Evolutionary conservation across 2,797 vertebrate genomes (phyloP).

Genomic region (Neosilurus mollespiculum): DNA sequence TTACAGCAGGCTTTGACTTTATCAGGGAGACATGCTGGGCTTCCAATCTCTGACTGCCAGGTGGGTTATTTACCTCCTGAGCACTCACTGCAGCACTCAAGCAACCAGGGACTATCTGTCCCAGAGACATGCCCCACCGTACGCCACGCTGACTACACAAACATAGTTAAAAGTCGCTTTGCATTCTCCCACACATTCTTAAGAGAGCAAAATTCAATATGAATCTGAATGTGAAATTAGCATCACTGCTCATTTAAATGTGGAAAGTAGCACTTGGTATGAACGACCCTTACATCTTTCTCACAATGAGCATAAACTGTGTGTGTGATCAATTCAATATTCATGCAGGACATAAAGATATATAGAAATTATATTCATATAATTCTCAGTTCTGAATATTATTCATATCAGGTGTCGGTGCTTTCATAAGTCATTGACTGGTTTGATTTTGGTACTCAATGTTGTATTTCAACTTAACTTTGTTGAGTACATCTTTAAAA

Average conservation of each 20-base stretch:
- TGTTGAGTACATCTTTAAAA: background rate
- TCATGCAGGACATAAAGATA: background rate
- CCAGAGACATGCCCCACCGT: conserved; percentile 56
- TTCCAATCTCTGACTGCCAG: conserved; percentile 60
- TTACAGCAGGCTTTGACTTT: conserved; percentile 55
- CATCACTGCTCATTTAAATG: conserved; percentile 32
- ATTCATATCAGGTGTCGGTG: background rate
- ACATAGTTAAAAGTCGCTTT: conserved; percentile 54
- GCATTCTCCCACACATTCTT: conserved; percentile 40
- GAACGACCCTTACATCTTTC: background rate
- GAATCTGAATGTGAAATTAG: conserved; percentile 44
- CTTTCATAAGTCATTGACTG: background rate
- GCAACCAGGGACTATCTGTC: conserved; percentile 57
- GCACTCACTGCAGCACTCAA: conserved; percentile 51
- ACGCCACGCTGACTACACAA: conserved; percentile 54
- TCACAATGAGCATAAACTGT: background rate
- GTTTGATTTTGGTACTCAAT: background rate
- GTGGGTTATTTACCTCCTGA: conserved; percentile 62
- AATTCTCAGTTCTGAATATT: background rate
- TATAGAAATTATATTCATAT: background rate
- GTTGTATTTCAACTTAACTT: background rate
- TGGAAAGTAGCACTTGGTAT: conserved; percentile 1
- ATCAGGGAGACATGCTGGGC: conserved; percentile 60
- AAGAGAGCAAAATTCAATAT: conserved; percentile 38
- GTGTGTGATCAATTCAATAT: background rate